Conservation (phyloP, 2,797 vertebrate species). For the Philypnodon macrostomus region DNA sequence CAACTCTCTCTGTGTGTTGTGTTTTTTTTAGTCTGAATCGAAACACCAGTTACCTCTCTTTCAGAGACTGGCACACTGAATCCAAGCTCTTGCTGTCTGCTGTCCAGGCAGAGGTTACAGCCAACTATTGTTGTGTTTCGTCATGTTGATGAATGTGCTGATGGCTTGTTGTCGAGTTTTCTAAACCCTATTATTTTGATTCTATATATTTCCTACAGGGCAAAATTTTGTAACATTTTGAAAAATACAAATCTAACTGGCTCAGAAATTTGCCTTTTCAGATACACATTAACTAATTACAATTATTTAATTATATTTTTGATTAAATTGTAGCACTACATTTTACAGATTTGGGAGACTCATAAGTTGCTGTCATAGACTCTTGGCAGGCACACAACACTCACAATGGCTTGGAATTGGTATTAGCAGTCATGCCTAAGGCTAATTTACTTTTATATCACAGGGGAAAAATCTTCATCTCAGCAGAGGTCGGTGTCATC, state of each 20-base stretch:
- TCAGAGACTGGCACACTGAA: conserved; percentile 16
- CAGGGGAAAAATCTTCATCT: conserved; percentile 22
- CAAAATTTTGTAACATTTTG: no score
- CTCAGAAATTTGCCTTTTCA: no score
- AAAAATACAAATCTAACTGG: no score
- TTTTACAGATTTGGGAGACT: no score
- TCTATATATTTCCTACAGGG: no score
- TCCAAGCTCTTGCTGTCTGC: conserved; percentile 19
- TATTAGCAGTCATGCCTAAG: no score
- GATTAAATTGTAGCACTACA: no score
- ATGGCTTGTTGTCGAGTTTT: conserved; percentile 46
- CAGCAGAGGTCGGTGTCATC: conserved; percentile 17
- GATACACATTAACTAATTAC: no score
- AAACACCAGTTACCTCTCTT: conserved; percentile 22
- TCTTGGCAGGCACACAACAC: no score
- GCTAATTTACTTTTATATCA: conserved; percentile 29
- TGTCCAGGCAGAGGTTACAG: conserved; percentile 45
- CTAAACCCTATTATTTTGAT: conserved; percentile 45
- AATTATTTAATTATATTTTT: no score
- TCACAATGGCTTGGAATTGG: no score
- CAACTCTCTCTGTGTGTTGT: conserved; percentile 34
- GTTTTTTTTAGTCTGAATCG: conserved; percentile 29
- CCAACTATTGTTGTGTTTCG: conserved; percentile 59
- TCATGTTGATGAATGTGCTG: conserved; percentile 40
- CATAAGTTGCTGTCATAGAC: no score